Conservation (phyloP, 2,113 vertebrate species). For the Formicarius rufipectus region DNA sequence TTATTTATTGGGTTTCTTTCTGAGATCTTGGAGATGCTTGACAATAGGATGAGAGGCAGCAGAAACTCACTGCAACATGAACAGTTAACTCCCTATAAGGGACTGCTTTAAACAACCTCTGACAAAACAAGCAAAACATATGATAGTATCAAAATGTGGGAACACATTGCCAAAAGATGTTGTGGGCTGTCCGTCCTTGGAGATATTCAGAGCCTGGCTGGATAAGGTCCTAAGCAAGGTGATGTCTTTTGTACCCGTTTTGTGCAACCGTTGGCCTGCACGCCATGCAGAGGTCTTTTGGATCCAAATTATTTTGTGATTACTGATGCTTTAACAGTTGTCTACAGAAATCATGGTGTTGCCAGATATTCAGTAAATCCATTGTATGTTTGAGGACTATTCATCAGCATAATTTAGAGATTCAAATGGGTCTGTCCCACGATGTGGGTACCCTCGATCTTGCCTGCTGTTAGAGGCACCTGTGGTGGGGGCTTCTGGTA, state of each 20-base stretch:
- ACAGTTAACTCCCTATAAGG: not conserved
- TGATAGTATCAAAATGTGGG: not conserved
- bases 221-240: not conserved
- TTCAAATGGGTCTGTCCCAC: not conserved
- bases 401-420: not conserved
- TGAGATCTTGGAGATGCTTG: not conserved
- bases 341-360: not conserved
- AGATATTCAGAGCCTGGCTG: fast-evolving
- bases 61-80: not conserved
- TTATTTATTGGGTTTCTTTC: not conserved
- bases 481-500: not conserved
- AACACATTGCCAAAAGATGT: not conserved
- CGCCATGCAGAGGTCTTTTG: not conserved
- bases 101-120: not conserved
- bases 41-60: not conserved
- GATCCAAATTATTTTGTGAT: not conserved
- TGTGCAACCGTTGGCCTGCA: not conserved
- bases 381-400: not conserved
- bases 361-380: not conserved
- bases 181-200: not conserved
- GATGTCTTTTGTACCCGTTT: not conserved
- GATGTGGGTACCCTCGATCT: not conserved
- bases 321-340: not conserved
- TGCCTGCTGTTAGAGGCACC: not conserved
- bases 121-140: not conserved